Percentiles rank a stretch among this genome's conserved stretches.
Conservation (phyloP, 2,797 vertebrate species). For the Sphenopsis melanotis region DNA sequence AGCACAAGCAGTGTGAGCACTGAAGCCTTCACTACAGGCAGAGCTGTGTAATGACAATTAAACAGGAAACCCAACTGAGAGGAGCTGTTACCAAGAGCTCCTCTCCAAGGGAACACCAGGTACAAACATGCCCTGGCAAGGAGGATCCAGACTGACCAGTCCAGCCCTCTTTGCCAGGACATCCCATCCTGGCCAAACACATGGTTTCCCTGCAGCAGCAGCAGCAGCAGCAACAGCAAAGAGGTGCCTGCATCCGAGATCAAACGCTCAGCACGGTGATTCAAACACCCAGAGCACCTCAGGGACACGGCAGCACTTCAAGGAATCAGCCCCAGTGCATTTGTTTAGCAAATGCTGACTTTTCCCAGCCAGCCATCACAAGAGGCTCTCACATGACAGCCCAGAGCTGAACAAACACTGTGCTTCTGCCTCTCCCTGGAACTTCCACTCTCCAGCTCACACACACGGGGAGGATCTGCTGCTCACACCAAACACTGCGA, state of each 20-base stretch:
- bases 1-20: not conserved
- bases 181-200: not conserved
- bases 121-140: rapidly evolving
- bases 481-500: not conserved
- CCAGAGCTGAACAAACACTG: not conserved
- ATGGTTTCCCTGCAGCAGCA: rapidly evolving
- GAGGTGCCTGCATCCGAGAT: not conserved
- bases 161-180: not conserved
- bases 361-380: not conserved
- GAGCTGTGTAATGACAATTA: not conserved
- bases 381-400: not conserved
- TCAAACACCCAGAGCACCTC: not conserved
- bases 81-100: not conserved
- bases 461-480: not conserved
- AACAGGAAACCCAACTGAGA: not conserved
- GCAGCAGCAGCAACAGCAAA: not conserved
- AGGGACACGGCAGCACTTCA: not conserved
- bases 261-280: not conserved
- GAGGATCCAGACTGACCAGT: not conserved
- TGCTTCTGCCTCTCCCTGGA: not conserved
- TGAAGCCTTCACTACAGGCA: not conserved
- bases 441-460: not conserved
- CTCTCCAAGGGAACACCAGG: not conserved
- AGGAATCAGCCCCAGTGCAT: not conserved
- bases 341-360: not conserved